Percentiles rank a stretch among this genome's conserved stretches.
Evolutionary conservation across 92 coral and sea anemone genomes (phyloP).

Genomic region (Zoanthus solanderi): DNA sequence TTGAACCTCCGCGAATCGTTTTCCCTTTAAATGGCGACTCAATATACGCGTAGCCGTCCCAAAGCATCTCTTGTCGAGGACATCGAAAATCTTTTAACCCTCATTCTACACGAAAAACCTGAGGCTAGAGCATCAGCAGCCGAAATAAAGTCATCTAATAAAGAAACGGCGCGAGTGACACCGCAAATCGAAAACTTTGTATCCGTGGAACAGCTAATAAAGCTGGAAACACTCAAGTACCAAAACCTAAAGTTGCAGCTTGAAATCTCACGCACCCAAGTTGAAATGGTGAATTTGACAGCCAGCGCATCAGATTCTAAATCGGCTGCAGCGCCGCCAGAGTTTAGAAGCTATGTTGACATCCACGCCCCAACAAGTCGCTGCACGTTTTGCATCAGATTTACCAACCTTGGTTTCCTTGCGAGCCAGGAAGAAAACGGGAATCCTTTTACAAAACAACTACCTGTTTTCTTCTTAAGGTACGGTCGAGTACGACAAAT

Average conservation of each 20-base stretch:
- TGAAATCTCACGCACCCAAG: too few relatives aligned
- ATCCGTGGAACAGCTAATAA: background rate
- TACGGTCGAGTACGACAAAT: slow-evolving; percentile 50
- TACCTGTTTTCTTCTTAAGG: slow-evolving; percentile 60
- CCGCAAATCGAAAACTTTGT: background rate
- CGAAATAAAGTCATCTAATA: background rate
- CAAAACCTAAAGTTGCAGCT: too few relatives aligned
- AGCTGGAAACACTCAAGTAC: too few relatives aligned
- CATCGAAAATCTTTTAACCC: background rate
- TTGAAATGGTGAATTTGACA: too few relatives aligned
- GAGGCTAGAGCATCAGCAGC: background rate
- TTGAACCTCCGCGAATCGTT: background rate
- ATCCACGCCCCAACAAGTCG: too few relatives aligned
- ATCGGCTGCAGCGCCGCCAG: too few relatives aligned
- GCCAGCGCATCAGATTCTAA: too few relatives aligned
- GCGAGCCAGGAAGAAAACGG: slow-evolving; percentile 46
- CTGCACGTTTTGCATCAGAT: too few relatives aligned
- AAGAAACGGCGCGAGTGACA: background rate
- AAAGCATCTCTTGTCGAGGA: background rate
- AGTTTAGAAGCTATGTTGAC: too few relatives aligned
- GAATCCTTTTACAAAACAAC: slow-evolving; percentile 51
- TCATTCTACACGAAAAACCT: background rate
- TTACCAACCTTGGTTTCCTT: background rate
- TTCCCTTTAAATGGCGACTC: background rate
- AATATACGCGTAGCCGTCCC: background rate